These are phyloP conservation scores for Aricia agestis DNA, from an alignment of 1,140 invertebrate species.

Conservation along the genomic window DNA sequence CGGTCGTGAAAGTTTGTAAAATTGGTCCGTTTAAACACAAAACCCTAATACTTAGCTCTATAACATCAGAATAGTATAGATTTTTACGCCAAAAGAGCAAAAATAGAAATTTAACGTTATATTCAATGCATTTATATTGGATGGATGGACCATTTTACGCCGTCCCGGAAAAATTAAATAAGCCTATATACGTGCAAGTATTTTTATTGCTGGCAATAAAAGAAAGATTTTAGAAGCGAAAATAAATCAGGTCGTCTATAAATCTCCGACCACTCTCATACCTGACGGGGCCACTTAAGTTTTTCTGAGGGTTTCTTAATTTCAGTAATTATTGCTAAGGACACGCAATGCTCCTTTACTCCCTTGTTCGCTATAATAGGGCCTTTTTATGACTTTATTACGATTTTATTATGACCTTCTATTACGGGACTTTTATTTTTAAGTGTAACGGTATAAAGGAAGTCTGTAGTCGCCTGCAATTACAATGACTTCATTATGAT, in stretches of 20 bases:
- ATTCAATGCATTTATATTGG: too few relatives aligned
- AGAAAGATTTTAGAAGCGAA: background rate
- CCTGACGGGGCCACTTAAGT: slow-evolving; percentile 22
- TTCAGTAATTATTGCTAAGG: slow-evolving; percentile 14
- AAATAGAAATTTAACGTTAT: too few relatives aligned
- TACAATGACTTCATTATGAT: background rate
- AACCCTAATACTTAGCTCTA: too few relatives aligned
- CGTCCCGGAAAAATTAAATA: background rate
- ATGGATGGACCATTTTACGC: too few relatives aligned
- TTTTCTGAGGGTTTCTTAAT: slow-evolving; percentile 20
- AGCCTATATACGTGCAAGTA: slow-evolving; percentile 7
- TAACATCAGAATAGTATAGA: too few relatives aligned
- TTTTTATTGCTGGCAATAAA: slow-evolving; percentile 9
- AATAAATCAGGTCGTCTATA: slow-evolving; percentile 20
- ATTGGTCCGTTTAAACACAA: too few relatives aligned
- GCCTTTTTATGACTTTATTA: slow-evolving; percentile 7
- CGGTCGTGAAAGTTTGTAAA: too few relatives aligned
- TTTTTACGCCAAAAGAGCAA: too few relatives aligned
- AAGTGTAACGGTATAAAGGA: background rate
- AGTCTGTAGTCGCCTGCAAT: background rate
- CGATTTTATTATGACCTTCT: background rate
- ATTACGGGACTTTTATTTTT: background rate
- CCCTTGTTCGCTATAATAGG: background rate
- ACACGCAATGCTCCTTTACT: slow-evolving; percentile 1
- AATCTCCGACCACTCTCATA: slow-evolving; percentile 14